These are phyloP conservation scores for Stegostoma tigrinum DNA, from an alignment of 2,113 vertebrate species.

Conservation along the genomic window DNA sequence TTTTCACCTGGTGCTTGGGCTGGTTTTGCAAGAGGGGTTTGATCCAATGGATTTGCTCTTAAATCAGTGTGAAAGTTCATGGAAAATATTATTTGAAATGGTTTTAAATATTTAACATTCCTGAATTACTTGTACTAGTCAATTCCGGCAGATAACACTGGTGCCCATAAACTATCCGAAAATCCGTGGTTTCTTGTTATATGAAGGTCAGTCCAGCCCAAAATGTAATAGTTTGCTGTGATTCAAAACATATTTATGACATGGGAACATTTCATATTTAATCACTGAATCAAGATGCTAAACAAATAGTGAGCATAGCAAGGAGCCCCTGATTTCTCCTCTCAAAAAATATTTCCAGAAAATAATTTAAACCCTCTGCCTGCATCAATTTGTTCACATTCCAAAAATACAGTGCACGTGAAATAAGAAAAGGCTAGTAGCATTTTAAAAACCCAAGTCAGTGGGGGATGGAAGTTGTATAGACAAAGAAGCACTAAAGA, in stretches of 20 bases:
- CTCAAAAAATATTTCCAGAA: neutral
- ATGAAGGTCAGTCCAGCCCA: neutral
- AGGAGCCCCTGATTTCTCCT: neutral
- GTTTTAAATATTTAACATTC: neutral
- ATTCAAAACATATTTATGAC: neutral
- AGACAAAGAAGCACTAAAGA: conserved; percentile 28
- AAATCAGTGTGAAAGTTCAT: neutral
- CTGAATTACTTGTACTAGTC: neutral
- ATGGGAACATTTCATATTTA: neutral
- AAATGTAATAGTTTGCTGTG: neutral
- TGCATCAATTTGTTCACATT: neutral
- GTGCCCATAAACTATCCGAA: neutral
- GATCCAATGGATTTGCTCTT: neutral
- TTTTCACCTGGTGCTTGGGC: neutral
- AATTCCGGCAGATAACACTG: neutral
- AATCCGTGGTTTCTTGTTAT: neutral
- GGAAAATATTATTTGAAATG: neutral
- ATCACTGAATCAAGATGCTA: neutral
- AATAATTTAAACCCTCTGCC: neutral
- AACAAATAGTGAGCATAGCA: neutral
- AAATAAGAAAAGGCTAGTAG: neutral
- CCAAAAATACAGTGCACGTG: neutral
- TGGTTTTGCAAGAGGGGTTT: neutral
- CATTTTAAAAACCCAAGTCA: neutral
- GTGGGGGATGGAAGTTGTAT: neutral